Evolutionary conservation across 2,888 invertebrate genomes (phyloP).

Genomic region (Terebella lapidaria): DNA sequence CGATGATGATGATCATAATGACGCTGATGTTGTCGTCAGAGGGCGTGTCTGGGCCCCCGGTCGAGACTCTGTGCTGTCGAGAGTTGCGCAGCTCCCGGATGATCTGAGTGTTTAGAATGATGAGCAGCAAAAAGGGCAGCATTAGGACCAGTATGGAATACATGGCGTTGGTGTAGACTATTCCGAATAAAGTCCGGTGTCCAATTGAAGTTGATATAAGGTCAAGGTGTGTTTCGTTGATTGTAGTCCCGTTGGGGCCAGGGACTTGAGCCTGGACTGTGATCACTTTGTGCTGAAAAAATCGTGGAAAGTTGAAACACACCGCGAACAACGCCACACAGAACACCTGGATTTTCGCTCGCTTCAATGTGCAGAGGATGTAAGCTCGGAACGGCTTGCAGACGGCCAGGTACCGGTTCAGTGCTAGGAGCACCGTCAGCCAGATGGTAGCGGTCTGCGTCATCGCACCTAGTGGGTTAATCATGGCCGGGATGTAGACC

Average conservation of each 20-base stretch:
- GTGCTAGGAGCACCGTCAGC: conserved; percentile 23
- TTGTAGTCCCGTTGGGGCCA: too few species aligned
- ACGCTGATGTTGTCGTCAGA: conserved; percentile 8
- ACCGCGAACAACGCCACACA: conserved; percentile 10
- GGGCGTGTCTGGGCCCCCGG: too few species aligned
- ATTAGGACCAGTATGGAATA: conserved; percentile 11
- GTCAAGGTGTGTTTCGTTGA: too few species aligned
- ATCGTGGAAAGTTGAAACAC: conserved; percentile 15
- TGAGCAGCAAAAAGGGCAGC: conserved; percentile 6
- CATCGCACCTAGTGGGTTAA: conserved; percentile 17
- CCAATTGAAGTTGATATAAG: conserved; percentile 3
- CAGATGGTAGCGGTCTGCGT: conserved; percentile 21
- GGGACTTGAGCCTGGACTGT: not conserved
- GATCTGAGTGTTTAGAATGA: conserved; percentile 9
- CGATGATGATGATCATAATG: conserved; percentile 12
- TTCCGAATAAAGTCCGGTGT: conserved; percentile 4
- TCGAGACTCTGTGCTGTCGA: too few species aligned
- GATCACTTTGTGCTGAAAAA: conserved; percentile 20
- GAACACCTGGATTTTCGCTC: conserved; percentile 14
- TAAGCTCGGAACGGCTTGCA: conserved; percentile 18
- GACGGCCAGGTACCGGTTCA: conserved; percentile 23
- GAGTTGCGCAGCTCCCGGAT: conserved; percentile 5
- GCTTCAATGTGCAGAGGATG: conserved; percentile 3
- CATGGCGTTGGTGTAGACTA: conserved; percentile 10
- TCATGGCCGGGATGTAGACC: conserved; percentile 13